Evolutionary conservation across 2,113 vertebrate genomes (phyloP).

Genomic region (Cyprinodon brontotheroides): DNA sequence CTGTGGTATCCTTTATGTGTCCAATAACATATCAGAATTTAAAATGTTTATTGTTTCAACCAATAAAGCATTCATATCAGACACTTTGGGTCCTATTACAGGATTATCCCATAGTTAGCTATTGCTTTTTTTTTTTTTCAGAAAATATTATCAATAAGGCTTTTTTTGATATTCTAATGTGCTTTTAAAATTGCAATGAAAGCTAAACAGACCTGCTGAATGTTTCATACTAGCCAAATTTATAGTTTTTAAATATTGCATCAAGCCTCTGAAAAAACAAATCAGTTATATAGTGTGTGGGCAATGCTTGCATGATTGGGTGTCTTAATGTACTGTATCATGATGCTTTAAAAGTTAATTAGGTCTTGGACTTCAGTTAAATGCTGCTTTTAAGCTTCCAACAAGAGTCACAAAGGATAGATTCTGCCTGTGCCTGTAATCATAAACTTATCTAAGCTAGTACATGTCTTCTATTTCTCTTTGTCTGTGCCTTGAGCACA

Average conservation of each 20-base stretch:
- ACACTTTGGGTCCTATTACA: background rate
- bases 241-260: background rate
- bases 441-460: conserved; percentile 21
- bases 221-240: background rate
- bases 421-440: conserved; percentile 24
- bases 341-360: background rate
- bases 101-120: no score
- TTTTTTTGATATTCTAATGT: no score
- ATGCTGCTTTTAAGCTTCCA: background rate
- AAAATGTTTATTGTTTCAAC: background rate
- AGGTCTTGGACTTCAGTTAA: background rate
- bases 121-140: no score
- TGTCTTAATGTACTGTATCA: background rate
- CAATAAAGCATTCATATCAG: background rate
- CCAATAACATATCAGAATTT: background rate
- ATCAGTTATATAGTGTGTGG: background rate
- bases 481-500: conserved; percentile 33
- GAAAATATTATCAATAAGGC: no score
- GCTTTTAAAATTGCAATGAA: no score
- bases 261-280: background rate
- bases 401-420: background rate
- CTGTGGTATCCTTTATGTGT: no score
- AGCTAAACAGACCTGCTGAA: no score
- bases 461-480: conserved; percentile 17
- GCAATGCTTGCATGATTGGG: background rate